Evolutionary conservation across 92 coral and sea anemone species (phyloP).

Genomic region (Heteractis magnifica): DNA sequence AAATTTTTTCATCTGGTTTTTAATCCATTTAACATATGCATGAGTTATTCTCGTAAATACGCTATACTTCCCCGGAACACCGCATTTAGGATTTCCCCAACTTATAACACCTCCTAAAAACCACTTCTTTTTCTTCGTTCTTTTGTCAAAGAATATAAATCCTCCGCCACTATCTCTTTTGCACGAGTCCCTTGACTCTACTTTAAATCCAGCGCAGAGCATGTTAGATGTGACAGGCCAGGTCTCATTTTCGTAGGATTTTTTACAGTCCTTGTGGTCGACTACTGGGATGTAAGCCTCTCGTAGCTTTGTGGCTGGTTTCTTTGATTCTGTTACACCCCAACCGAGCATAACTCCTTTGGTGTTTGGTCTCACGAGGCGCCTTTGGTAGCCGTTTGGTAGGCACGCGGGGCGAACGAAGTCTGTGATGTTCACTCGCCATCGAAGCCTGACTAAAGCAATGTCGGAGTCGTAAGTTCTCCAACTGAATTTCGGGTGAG

Average conservation of each 20-base stretch:
- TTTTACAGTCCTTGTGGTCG: constrained; percentile 52
- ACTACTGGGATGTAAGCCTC: constrained; percentile 84
- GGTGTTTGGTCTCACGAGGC: constrained; percentile 54
- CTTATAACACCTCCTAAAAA: constrained; percentile 93
- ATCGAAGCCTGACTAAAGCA: constrained; percentile 73
- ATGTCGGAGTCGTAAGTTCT: constrained; percentile 77
- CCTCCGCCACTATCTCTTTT: constrained; percentile 96
- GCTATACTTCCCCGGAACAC: constrained; percentile 85
- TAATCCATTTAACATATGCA: constrained; percentile 80
- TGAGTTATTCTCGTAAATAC: constrained; percentile 79
- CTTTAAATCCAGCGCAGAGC: constrained; percentile 89
- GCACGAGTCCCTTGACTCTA: constrained; percentile 63
- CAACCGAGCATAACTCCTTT: constrained; percentile 90
- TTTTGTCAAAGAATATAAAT: constrained; percentile 67
- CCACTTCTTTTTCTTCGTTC: constrained; percentile 68
- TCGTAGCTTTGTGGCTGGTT: constrained; percentile 49
- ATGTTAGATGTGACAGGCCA: constrained; percentile 91
- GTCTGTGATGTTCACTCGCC: constrained; percentile 81
- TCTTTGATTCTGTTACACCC: constrained; percentile 69
- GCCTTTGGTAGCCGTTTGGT: constrained; percentile 78
- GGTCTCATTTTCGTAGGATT: constrained; percentile 57
- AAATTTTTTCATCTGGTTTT: constrained; percentile 41
- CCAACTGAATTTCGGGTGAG: constrained; percentile 83
- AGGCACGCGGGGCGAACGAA: constrained; percentile 88
- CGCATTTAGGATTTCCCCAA: constrained; percentile 92